A percentile compares a stretch with the other conserved stretches of the same genome.
phyloP scores from a whole-genome alignment of 2,888 invertebrate genomes.

The Caenorhabditis sp. region DNA sequence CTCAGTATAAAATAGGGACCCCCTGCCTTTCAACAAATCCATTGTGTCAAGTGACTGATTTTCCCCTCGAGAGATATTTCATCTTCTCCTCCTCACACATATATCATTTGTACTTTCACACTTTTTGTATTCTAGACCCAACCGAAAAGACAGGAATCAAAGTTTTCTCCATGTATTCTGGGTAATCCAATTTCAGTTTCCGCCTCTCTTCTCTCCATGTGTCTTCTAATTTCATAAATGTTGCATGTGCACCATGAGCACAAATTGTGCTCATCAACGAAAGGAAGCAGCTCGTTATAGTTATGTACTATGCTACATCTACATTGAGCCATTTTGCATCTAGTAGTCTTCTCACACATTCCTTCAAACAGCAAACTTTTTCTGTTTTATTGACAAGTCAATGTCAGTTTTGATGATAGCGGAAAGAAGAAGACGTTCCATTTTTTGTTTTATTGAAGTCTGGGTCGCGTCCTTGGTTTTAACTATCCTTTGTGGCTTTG shows the following conservation, averaged over 20 bases:
- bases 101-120: constrained; percentile 53
- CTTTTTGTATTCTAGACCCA: constrained; percentile 10
- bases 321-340: no score
- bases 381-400: constrained; percentile 4
- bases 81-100: constrained; percentile 13
- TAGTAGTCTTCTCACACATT: not conserved
- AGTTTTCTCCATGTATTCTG: not conserved
- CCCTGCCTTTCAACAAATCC: constrained; percentile 26
- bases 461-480: constrained; percentile 9
- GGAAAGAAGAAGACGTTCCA: constrained; percentile 6
- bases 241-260: constrained; percentile 27
- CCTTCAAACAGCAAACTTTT: not conserved
- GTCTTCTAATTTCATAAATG: constrained; percentile 59
- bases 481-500: not conserved
- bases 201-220: not conserved
- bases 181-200: constrained; percentile 27
- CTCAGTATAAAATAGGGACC: constrained; percentile 11
- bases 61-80: constrained; percentile 41
- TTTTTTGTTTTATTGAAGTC: constrained; percentile 6
- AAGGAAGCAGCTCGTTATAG: constrained; percentile 38
- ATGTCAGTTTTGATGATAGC: not conserved
- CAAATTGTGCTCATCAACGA: constrained; percentile 48
- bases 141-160: constrained; percentile 23
- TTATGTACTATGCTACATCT: constrained; percentile 10
- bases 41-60: constrained; percentile 35